Evolutionary conservation across 2,113 vertebrate genomes (phyloP).

Genomic region (Amazona guildingii): DNA sequence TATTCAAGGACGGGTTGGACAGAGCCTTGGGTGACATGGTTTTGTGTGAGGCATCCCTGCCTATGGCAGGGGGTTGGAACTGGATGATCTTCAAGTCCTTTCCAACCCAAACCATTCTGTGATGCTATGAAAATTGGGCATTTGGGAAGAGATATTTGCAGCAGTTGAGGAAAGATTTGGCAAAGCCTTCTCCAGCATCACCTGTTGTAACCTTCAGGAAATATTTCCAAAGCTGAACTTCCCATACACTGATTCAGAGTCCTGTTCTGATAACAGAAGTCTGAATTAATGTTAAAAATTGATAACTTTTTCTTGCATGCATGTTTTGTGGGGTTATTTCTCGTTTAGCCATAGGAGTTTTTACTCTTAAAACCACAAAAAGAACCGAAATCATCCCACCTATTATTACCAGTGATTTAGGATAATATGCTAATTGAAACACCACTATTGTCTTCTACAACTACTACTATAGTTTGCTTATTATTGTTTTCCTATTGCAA

Average conservation of each 20-base stretch:
- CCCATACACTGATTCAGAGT: background rate
- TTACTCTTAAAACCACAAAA: background rate
- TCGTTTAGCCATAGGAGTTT: background rate
- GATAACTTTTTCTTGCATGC: background rate
- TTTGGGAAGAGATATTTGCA: background rate
- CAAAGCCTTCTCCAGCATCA: background rate
- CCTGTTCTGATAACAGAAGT: rapidly evolving
- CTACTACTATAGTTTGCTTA: background rate
- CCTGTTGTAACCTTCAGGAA: background rate
- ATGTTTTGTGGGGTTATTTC: background rate
- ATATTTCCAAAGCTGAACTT: background rate
- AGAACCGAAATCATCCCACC: background rate
- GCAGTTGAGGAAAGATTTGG: background rate
- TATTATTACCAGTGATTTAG: background rate
- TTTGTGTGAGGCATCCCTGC: background rate
- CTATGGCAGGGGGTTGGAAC: background rate
- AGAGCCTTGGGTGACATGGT: background rate
- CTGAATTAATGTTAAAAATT: background rate
- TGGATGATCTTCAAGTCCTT: background rate
- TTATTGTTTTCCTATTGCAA: background rate
- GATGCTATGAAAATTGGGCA: background rate
- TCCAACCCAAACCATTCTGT: background rate
- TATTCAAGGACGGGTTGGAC: background rate
- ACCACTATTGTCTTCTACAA: background rate
- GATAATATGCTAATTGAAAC: background rate